phyloP scores from a whole-genome alignment of 2,888 invertebrate genomes.

The Clitarchus hookeri region DNA sequence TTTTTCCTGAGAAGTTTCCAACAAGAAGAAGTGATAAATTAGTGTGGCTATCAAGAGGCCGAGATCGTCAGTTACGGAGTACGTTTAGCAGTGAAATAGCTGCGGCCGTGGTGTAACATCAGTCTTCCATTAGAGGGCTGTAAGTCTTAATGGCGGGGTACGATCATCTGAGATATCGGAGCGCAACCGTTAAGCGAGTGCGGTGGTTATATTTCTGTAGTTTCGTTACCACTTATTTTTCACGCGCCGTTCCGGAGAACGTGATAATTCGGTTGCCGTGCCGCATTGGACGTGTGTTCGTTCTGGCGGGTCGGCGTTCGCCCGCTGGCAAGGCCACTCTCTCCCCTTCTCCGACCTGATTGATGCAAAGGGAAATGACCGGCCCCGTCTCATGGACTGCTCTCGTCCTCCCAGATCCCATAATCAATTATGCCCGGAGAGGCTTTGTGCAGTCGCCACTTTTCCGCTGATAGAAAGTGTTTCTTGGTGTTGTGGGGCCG shows the following conservation, averaged over 20 bases:
- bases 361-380: background rate
- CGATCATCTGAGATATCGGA: background rate
- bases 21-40: background rate
- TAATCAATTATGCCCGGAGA: too few relatives aligned
- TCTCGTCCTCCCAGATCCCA: background rate
- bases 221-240: background rate
- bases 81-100: background rate
- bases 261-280: background rate
- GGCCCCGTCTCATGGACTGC: background rate
- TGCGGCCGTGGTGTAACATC: background rate
- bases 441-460: too few relatives aligned
- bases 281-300: background rate
- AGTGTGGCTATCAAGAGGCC: background rate
- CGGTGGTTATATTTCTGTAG: background rate
- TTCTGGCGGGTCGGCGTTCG: background rate
- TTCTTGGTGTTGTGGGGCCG: too few relatives aligned
- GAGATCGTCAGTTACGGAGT: background rate
- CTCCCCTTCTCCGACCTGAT: background rate
- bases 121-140: background rate
- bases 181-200: background rate
- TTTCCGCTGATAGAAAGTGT: too few relatives aligned
- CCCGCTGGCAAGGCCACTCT: background rate
- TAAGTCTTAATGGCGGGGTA: background rate
- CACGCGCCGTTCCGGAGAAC: background rate
- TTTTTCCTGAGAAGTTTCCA: background rate